Evolutionary conservation across 1,140 invertebrate species (phyloP).

Genomic region (Eriocheir sinensis): DNA sequence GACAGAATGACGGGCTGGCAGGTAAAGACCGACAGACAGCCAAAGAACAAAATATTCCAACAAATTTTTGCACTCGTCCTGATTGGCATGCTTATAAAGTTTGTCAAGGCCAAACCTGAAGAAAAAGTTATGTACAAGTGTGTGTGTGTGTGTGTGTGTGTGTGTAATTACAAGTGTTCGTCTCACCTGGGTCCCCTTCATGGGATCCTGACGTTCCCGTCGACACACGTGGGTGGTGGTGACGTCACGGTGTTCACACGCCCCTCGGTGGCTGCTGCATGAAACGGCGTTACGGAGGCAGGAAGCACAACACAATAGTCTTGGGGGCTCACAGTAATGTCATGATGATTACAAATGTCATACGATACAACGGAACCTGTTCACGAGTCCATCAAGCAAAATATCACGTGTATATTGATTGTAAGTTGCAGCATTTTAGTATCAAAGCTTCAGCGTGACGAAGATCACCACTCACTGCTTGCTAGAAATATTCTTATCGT

Average conservation of each 20-base stretch:
- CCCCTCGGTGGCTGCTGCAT: not conserved
- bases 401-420: no score
- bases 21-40: not conserved
- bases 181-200: not conserved
- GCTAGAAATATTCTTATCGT: not conserved
- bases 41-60: not conserved
- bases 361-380: not conserved
- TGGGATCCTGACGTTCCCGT: not conserved
- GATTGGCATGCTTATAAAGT: no score
- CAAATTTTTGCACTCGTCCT: not conserved
- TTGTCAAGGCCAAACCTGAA: no score
- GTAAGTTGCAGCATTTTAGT: not conserved
- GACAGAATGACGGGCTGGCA: not conserved
- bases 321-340: no score
- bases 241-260: constrained; percentile 20
- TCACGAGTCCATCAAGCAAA: not conserved
- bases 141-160: no score
- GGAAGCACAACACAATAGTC: not conserved
- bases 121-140: no score
- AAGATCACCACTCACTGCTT: not conserved
- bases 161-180: not conserved
- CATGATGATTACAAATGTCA: not conserved
- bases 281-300: not conserved
- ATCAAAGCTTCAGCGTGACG: not conserved
- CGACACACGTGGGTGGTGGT: not conserved